A percentile compares a stretch with the other conserved stretches of the same genome.
Evolutionary conservation across 2,113 vertebrate genomes (phyloP).

Genomic region (Centropus unirufus): DNA sequence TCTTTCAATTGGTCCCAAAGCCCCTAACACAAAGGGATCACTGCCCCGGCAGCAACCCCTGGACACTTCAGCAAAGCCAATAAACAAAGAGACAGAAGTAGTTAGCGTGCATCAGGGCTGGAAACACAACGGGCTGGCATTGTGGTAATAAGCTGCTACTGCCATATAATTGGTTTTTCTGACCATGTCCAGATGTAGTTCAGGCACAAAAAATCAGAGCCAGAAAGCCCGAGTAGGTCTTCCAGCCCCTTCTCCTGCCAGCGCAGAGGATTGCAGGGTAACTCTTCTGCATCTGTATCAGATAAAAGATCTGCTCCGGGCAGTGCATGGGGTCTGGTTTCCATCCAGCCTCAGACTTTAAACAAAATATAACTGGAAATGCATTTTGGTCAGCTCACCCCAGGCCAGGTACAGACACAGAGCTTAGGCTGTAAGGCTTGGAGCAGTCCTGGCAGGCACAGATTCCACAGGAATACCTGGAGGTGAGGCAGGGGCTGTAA

Average conservation of each 20-base stretch:
- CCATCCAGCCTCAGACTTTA: slow-evolving; percentile 33
- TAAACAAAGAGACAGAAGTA: neutral
- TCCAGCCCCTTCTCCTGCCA: neutral
- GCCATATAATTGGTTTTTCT: neutral
- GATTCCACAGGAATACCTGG: neutral
- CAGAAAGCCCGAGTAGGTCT: neutral
- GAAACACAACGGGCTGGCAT: neutral
- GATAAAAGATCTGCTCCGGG: neutral
- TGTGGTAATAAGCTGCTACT: neutral
- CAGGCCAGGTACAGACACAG: neutral
- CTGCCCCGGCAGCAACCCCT: neutral
- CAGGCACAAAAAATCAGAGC: neutral
- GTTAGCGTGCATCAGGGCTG: neutral
- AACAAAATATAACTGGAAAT: slow-evolving; percentile 58
- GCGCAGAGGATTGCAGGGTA: neutral
- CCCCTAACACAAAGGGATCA: neutral
- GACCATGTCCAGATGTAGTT: neutral
- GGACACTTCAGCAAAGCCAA: neutral
- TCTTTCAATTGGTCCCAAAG: neutral
- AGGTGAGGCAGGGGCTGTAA: neutral
- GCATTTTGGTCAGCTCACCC: neutral
- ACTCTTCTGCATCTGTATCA: neutral
- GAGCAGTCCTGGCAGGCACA: slow-evolving; percentile 11
- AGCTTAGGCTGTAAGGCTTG: slow-evolving; percentile 1
- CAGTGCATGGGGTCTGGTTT: slow-evolving; percentile 20